Conservation (phyloP, 2,113 vertebrate genomes). For the Microcebus lehilahytsara region DNA sequence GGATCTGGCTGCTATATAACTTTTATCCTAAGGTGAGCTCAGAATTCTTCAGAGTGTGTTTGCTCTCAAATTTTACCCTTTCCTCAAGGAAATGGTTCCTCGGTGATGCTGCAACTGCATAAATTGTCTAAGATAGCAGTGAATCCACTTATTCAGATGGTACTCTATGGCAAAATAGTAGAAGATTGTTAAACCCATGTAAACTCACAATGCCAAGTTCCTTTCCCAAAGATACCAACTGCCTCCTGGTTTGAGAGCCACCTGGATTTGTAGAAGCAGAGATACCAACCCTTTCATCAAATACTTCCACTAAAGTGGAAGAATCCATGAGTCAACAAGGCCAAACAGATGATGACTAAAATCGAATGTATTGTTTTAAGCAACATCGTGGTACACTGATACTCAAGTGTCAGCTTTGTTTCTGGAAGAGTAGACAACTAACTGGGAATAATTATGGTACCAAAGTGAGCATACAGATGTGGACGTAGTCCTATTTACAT, state of each 20-base stretch:
- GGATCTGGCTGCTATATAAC: constrained; percentile 9
- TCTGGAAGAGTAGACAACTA: background rate
- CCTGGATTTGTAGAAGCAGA: constrained; percentile 34
- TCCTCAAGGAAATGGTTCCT: constrained; percentile 31
- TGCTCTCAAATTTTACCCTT: constrained; percentile 8
- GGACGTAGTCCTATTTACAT: background rate
- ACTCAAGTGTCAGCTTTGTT: constrained; percentile 11
- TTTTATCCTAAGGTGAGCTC: constrained; percentile 26
- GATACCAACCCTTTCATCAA: background rate
- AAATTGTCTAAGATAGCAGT: constrained; percentile 4
- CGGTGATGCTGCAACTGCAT: background rate
- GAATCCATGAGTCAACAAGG: background rate
- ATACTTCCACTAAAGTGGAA: constrained; percentile 7
- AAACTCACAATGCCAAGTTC: constrained; percentile 23
- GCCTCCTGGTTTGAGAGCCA: constrained; percentile 25
- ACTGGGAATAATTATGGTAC: constrained; percentile 35
- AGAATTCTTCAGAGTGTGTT: constrained; percentile 13
- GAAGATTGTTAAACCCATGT: constrained; percentile 19
- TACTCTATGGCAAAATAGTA: constrained; percentile 13
- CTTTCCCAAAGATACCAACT: constrained; percentile 21
- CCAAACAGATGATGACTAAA: constrained; percentile 32
- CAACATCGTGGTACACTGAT: background rate
- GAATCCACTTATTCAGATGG: background rate
- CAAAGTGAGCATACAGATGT: constrained; percentile 28
- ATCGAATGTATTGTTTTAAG: constrained; percentile 10